Evolutionary conservation across 2,113 vertebrate genomes (phyloP).

Genomic region (Podilymbus podiceps): DNA sequence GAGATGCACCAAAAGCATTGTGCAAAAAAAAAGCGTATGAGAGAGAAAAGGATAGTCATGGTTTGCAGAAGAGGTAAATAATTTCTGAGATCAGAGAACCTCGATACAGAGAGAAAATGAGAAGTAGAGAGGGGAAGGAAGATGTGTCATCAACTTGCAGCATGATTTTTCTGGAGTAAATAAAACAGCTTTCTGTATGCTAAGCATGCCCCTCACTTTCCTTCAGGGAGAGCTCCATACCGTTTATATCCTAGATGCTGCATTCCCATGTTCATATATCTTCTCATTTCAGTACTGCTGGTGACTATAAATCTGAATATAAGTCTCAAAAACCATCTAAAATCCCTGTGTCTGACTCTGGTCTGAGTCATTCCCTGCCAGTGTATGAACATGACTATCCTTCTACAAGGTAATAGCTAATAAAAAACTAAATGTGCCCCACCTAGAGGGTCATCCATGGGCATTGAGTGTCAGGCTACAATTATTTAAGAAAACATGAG

Average conservation of each 20-base stretch:
- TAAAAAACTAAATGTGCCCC: background rate
- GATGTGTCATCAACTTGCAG: background rate
- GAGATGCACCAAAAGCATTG: background rate
- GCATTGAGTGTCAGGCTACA: background rate
- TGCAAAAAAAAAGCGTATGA: background rate
- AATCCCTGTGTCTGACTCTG: background rate
- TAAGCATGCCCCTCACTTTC: accelerated
- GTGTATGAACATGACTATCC: background rate
- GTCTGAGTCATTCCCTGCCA: background rate
- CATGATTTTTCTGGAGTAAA: background rate
- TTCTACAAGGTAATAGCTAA: background rate
- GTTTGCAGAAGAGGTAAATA: background rate
- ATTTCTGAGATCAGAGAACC: background rate
- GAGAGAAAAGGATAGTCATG: background rate
- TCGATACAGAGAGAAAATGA: background rate
- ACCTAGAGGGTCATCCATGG: background rate
- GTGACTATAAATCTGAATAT: background rate
- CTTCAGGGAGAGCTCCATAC: background rate
- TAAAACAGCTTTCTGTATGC: background rate
- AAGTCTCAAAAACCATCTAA: background rate
- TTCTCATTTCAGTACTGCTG: background rate
- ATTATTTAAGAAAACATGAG: background rate
- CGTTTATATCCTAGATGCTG: background rate
- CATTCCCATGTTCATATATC: background rate
- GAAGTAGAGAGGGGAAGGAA: conserved; percentile 21